Base-by-base conservation (phyloP, 2,113 vertebrate species). In the Butorides virescens region DNA sequence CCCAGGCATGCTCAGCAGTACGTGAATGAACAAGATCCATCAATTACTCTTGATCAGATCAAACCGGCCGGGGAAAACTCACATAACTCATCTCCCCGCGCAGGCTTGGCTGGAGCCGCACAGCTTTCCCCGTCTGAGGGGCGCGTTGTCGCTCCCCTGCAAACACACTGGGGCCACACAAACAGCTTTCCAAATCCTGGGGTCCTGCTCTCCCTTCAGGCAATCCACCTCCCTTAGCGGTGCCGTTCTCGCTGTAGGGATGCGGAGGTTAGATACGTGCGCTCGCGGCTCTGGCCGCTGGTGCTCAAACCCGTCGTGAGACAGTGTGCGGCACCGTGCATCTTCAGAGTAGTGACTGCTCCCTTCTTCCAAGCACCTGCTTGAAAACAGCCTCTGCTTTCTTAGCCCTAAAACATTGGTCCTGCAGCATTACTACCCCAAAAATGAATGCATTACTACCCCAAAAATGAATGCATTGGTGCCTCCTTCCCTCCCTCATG, bases 41-140 rank as follows among this genome's bases (percentile, higher is more conserved):
- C 96, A 97, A 96, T 97, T 96, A 96, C 87, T 93, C 92, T 91
- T 94, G 94, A 96, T 97, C 93, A 91, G 93, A 96, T 96, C 92
- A 97, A 92, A 96, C 90, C 3, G 62, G 81, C 94, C 10, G 3
- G 94, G 85, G 80, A 95, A 90, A 65, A 93, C 95, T 96, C 93
- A 7, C 53, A 91, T 95, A 96, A 94, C 92, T 97, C 93, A 94
- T 92, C 77, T 95, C 74, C 65, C 53, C 34, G 66, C 80, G n/a
- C 72, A 47, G 85, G 65, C 81, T 90, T 5, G 27, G 68, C 83
- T 91, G 79, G 59, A 92, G 92, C 74, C 5, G 3, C 70, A 7
- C 0, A 0, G 53, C 67, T 75, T 71, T 91, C 86, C 36, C 49
- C 0, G 0, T 39, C 70, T 65, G 39, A 53, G 50, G 34, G 44